Evolutionary conservation across 2,113 vertebrate species (phyloP).

Genomic region (Phaethon lepturus): DNA sequence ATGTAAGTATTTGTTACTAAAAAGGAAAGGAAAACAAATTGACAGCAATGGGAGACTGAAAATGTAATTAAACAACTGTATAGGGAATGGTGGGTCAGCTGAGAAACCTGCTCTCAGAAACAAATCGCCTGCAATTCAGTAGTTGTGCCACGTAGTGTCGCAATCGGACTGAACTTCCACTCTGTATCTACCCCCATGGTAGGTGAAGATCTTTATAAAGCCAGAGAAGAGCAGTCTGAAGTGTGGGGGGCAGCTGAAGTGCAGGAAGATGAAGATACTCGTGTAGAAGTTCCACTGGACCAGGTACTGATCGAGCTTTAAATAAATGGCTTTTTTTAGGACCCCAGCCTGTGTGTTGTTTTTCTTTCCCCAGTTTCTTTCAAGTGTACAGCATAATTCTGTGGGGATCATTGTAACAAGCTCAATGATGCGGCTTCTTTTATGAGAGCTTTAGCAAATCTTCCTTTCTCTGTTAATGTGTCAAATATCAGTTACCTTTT

Average conservation of each 20-base stretch:
- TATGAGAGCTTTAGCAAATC: background rate
- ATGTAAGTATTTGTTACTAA: background rate
- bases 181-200: background rate
- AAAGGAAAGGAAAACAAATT: background rate
- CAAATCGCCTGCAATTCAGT: conserved; percentile 48
- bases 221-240: conserved; percentile 71
- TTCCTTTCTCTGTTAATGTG: background rate
- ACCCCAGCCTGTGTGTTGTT: background rate
- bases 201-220: conserved; percentile 84
- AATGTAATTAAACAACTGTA: background rate
- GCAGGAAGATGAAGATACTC: conserved; percentile 78
- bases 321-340: background rate
- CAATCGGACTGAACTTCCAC: conserved; percentile 70
- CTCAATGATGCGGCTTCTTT: background rate
- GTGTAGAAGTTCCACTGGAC: conserved; percentile 80
- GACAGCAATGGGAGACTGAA: background rate
- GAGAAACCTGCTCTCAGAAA: background rate
- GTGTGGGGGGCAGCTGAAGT: conserved; percentile 76
- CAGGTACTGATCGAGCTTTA: conserved; percentile 69
- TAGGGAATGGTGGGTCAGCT: background rate
- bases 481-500: background rate
- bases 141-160: conserved; percentile 82
- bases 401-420: background rate
- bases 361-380: background rate
- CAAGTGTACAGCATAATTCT: background rate